phyloP scores from a whole-genome alignment of 2,113 vertebrate genomes.

The Etia nguti region DNA sequence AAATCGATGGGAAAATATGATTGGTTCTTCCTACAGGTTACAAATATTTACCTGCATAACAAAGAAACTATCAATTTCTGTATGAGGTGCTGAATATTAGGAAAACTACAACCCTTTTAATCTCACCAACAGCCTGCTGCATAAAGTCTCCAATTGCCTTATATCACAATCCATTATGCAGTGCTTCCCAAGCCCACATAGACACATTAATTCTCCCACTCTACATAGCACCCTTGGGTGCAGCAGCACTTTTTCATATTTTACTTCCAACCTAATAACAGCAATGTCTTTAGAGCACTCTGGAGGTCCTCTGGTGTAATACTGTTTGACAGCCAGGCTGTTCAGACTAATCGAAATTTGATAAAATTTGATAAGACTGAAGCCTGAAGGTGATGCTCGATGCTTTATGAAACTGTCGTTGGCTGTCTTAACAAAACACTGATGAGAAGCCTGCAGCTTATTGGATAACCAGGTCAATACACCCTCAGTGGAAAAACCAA shows the following conservation, averaged over 20 bases:
- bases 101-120: neutral
- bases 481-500: neutral
- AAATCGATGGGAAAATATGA: neutral
- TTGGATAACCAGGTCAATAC: neutral
- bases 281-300: constrained; percentile 21
- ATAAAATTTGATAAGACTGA: constrained; percentile 33
- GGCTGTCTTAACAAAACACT: constrained; percentile 10
- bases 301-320: constrained; percentile 30
- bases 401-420: constrained; percentile 22
- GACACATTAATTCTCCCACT: neutral
- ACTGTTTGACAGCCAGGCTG: constrained; percentile 23
- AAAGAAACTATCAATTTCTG: neutral
- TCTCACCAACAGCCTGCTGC: neutral
- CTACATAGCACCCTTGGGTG: neutral
- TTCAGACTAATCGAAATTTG: constrained; percentile 31
- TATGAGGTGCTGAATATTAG: neutral
- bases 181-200: neutral
- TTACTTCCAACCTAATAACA: constrained; percentile 29
- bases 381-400: constrained; percentile 13
- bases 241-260: neutral
- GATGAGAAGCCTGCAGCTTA: neutral
- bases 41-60: neutral
- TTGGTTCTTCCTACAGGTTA: neutral
- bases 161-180: constrained; percentile 12
- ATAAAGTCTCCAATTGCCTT: neutral